Evolutionary conservation across 2,797 vertebrate genomes (phyloP), one percentile per base, ranked within the genome.

Genomic region (Clarias laeviceps): DNA sequence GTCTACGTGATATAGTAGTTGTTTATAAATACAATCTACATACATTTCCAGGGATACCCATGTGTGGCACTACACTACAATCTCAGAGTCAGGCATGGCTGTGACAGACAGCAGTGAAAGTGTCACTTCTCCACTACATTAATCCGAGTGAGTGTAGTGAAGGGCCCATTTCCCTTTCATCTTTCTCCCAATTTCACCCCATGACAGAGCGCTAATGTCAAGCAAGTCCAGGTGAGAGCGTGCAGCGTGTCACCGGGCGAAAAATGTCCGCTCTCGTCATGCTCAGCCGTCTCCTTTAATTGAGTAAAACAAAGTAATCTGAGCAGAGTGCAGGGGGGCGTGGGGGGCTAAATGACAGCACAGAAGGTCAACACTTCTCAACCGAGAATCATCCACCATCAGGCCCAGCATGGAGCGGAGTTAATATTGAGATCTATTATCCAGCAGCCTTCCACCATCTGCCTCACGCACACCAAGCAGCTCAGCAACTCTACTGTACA

Each of bases 251-350:
- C 89, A 84, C 84, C 2, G 59, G 72, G 93, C 91, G 87, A 93
- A 93, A 95, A 94, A 94, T 91, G 90, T 90, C 92, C 89, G 88
- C 79, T 91, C 89, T 91, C 90, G 93, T 91, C 93, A 93, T 91
- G 93, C 94, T 93, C 94, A 95, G 94, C 92, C 93, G 91, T 94
- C 93, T 91, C 90, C 92, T 95, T 94, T 96, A 95, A 96, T 96
- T 95, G 95, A 94, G 90, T 95, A 94, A 95, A 95, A 95, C 94
- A 95, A 96, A 95, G 95, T 95, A 94, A 95, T 95, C 95, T 95
- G 93, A 93, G 94, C 92, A 92, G 93, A 68, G 93, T 90, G 89
- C 94, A 80, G 92, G 93, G 94, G 95, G 94, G 93, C 93, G 89
- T 85, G 64, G 91, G 93, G 92, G 93, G 95, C 94, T 96, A 95